A percentile compares a stretch with the other conserved stretches of the same genome.
These are phyloP conservation scores for Phyllotis vaccarum DNA, from an alignment of 2,797 vertebrate genomes.

Conservation along the genomic window DNA sequence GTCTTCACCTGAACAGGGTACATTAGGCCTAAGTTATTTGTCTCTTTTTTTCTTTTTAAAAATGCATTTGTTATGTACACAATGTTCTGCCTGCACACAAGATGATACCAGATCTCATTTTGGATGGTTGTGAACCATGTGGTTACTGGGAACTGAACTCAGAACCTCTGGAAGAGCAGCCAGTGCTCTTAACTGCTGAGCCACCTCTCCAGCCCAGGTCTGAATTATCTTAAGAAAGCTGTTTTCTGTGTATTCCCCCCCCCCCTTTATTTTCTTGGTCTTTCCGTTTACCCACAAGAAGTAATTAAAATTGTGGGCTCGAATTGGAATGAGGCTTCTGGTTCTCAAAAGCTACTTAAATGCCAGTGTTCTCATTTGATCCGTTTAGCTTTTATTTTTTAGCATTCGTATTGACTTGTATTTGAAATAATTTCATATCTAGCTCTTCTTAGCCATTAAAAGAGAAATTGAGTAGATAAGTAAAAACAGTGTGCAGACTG, in stretches of 20 bases:
- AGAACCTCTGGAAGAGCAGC: too few species aligned
- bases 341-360: not conserved
- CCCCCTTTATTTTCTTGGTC: not conserved
- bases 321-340: not conserved
- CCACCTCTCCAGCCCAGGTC: too few species aligned
- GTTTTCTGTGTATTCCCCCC: not conserved
- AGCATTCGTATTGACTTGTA: not conserved
- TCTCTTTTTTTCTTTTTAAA: too few species aligned
- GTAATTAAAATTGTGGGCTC: not conserved
- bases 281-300: not conserved
- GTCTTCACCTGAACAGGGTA: not conserved
- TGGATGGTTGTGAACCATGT: too few species aligned
- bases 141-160: too few species aligned
- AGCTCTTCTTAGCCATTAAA: not conserved
- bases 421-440: not conserved
- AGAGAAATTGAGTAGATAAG: not conserved
- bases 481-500: not conserved
- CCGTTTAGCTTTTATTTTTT: not conserved
- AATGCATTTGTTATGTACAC: too few species aligned
- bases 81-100: too few species aligned
- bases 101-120: too few species aligned
- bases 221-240: not conserved
- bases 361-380: not conserved
- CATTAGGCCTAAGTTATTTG: not conserved
- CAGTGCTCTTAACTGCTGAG: too few species aligned